phyloP scores from a whole-genome alignment of 1,140 invertebrate species.

The Brachionus angularis region DNA sequence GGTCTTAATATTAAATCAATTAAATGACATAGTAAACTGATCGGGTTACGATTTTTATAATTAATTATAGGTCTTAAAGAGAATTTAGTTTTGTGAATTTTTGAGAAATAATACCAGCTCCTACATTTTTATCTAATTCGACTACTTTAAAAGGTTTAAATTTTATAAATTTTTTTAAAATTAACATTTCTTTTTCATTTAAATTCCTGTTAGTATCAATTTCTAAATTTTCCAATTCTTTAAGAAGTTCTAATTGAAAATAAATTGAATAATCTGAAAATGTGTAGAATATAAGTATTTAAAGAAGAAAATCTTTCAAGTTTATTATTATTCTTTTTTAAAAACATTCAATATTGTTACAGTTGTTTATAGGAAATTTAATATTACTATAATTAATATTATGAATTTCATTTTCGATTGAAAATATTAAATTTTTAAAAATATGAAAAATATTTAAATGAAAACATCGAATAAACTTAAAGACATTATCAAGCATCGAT shows the following conservation, averaged over 20 bases:
- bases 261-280: constrained; percentile 14
- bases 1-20: constrained; percentile 6
- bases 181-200: neutral
- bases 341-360: constrained; percentile 3
- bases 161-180: neutral
- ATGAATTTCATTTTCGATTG: neutral
- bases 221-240: constrained; percentile 11
- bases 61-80: constrained; percentile 13
- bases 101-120: constrained; percentile 7
- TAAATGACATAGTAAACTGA: neutral
- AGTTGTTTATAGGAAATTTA: neutral
- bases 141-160: constrained; percentile 1
- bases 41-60: constrained; percentile 2
- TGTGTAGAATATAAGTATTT: neutral
- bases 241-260: constrained; percentile 21
- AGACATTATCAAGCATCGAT: neutral
- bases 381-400: too few species aligned
- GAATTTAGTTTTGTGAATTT: constrained; percentile 16
- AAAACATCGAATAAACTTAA: constrained; percentile 10
- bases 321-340: constrained; percentile 14
- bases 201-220: neutral
- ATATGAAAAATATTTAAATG: constrained; percentile 27
- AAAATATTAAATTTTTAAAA: constrained; percentile 15
- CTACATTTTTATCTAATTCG: constrained; percentile 20
- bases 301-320: neutral